phyloP scores from a whole-genome alignment of 1,140 invertebrate species.

The Trigoniulus corallinus region DNA sequence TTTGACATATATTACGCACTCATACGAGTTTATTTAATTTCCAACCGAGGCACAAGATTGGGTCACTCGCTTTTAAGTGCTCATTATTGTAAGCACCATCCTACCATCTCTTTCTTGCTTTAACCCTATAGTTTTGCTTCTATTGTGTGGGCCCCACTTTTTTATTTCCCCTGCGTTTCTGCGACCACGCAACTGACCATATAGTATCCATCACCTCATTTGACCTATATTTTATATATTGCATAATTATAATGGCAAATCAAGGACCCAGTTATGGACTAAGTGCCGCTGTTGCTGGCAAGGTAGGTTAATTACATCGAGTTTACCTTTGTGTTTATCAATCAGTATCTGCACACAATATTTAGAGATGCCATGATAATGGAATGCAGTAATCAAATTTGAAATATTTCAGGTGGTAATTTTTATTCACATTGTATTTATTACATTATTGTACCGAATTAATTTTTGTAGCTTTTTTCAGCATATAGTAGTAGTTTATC shows the following conservation, averaged over 20 bases:
- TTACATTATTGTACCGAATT: background rate
- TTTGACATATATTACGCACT: too few species aligned
- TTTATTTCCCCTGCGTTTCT: too few species aligned
- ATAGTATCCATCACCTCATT: background rate
- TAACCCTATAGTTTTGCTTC: too few species aligned
- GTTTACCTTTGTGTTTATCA: background rate
- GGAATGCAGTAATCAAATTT: background rate
- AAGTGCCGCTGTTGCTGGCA: conserved; percentile 21
- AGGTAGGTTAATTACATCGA: conserved; percentile 16
- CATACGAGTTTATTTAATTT: too few species aligned
- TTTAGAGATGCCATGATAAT: background rate
- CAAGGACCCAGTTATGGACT: conserved; percentile 19
- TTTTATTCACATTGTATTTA: background rate
- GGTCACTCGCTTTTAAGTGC: too few species aligned
- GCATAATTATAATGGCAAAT: conserved; percentile 15
- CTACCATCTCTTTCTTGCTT: too few species aligned
- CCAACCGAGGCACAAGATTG: too few species aligned
- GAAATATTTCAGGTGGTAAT: background rate
- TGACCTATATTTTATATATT: background rate
- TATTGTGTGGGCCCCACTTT: too few species aligned
- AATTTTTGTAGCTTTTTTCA: background rate
- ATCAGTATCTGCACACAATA: background rate
- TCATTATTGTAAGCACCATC: too few species aligned
- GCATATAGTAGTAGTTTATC: background rate
- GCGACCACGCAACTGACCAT: too few species aligned